Base-by-base conservation (phyloP, 2,797 vertebrate species). In the Chelidonichthys spinosus region DNA sequence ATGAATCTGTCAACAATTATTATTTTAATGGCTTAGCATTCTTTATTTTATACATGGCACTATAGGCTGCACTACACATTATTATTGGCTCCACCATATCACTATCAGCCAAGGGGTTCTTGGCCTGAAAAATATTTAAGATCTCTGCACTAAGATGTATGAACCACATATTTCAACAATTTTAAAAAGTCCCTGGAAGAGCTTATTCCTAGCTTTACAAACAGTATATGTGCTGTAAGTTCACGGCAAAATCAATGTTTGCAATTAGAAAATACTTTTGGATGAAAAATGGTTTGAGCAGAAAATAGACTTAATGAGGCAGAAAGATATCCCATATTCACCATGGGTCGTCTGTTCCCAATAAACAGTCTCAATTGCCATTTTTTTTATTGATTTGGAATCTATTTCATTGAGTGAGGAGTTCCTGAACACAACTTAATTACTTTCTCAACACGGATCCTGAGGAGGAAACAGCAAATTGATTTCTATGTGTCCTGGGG, bases 381-480 rank as follows among this genome's bases (percentile, higher is more conserved):
- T 76, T 79, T 81, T 43, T 63, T 80, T 84, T 74, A 87, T 72
- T 70, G 73, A 85, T 88, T 82, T 73, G 33, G 83, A 88, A 86
- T 86, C 72, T 64, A 74, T 89, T 79, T 85, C 88, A 87, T 88
- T 85, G 83, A 90, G 79, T 85, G 72, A 86, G 73, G 65, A 87
- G 74, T 80, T 91, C 83, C 90, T 85, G 81, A 86, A 84, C 74
- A 83, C 85, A 56, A 59, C 81, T 85, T 87, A 87, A 92, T 92
- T 85, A 87, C 87, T 86, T 86, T 84, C 74, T 70, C 64, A 84
- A 84, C 78, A 75, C 65, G 77, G 80, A 85, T 81, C 76, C 74
- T 53, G 53, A 72, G 73, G 62, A 84, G 69, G 58, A 88, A 90
- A 83, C 63, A 72, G 78, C 69, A 81, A 88, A 90, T 87, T 88